Conservation (phyloP, 2,113 vertebrate species). For the Dipodomys spectabilis region DNA sequence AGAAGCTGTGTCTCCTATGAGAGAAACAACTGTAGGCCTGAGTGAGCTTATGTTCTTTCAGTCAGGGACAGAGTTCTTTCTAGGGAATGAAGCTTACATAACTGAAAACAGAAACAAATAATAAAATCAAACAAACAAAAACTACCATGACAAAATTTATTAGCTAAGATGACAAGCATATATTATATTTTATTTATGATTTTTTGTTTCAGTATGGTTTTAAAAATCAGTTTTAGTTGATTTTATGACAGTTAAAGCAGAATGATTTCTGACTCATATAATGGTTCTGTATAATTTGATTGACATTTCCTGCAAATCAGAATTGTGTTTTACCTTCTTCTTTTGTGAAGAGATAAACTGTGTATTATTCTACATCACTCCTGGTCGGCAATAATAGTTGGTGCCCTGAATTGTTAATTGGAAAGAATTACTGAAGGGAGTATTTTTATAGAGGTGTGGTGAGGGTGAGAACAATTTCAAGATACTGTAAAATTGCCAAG, state of each 20-base stretch:
- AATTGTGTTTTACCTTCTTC: background rate
- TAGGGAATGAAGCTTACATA: background rate
- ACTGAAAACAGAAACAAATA: background rate
- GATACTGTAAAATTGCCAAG: background rate
- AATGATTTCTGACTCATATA: constrained; percentile 28
- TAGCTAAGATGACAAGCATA: background rate
- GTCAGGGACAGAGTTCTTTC: background rate
- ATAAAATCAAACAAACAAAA: background rate
- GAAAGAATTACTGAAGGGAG: background rate
- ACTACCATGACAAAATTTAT: background rate
- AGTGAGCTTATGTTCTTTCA: background rate
- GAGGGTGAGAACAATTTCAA: background rate
- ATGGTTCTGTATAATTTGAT: background rate
- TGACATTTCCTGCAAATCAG: background rate
- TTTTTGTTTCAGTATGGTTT: background rate
- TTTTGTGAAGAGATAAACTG: constrained; percentile 25
- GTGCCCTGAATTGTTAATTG: background rate
- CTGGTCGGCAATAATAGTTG: background rate
- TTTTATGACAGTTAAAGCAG: constrained; percentile 4
- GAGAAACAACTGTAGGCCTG: background rate
- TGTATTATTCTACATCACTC: background rate
- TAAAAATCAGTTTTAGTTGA: constrained; percentile 2
- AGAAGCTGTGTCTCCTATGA: background rate
- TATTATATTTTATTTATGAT: background rate
- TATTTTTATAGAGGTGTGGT: background rate